Evolutionary conservation across 2,888 invertebrate genomes (phyloP).

Genomic region (Mycalesis mineus): DNA sequence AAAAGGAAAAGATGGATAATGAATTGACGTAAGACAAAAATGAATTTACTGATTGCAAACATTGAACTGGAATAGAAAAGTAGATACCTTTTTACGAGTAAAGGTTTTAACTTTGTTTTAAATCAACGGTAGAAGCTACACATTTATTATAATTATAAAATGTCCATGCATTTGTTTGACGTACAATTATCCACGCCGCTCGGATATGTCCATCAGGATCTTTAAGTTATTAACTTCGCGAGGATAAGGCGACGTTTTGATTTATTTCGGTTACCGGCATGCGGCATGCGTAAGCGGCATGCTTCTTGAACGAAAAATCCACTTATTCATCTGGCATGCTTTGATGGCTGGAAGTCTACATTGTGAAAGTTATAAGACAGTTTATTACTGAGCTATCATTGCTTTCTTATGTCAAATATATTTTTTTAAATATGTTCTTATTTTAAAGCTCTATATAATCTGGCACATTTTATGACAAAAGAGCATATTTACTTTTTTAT

Average conservation of each 20-base stretch:
- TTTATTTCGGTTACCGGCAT: constrained; percentile 19
- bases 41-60: too few species aligned
- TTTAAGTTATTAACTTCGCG: constrained; percentile 32
- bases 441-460: too few species aligned
- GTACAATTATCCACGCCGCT: constrained; percentile 37
- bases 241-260: constrained; percentile 19
- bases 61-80: too few species aligned
- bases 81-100: too few species aligned
- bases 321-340: too few species aligned
- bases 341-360: too few species aligned
- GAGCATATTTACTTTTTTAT: too few species aligned
- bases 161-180: constrained; percentile 36
- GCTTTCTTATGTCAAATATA: too few species aligned
- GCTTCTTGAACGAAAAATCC: background rate
- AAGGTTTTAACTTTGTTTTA: background rate
- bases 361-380: constrained; percentile 4
- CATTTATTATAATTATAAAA: background rate
- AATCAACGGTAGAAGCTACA: constrained; percentile 4
- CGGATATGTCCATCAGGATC: constrained; percentile 34
- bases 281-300: background rate
- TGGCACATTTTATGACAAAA: too few species aligned
- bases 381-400: background rate
- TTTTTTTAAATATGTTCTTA: too few species aligned
- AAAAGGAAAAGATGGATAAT: too few species aligned
- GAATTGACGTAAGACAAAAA: too few species aligned